Base-by-base conservation (phyloP, 2,113 vertebrate species). In the Nannospalax galili region DNA sequence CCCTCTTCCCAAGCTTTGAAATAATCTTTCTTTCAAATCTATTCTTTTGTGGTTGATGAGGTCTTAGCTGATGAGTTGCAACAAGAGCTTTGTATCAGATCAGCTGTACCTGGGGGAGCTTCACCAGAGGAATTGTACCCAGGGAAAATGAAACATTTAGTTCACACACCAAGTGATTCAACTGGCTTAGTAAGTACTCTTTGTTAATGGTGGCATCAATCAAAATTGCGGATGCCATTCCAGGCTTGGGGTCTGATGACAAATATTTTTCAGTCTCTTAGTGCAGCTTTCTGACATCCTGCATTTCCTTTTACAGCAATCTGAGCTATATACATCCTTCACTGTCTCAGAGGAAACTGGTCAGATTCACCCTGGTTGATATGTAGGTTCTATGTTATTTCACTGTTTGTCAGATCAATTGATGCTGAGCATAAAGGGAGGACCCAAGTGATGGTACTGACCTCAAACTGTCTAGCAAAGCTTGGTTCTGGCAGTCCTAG, bases 1-100 rank as follows among this genome's bases (percentile, higher is more conserved):
- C 52, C 67, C 30, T n/a, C 20, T 78, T 95, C 67, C 45, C 67
- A 96, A 92, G 73, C 67, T 92, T 84, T 87, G 88, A 95, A 72
- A 64, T 91, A 80, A 92, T 72, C 62, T 78, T 86, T 88, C 52
- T 86, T 94, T 77, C n/a, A 90, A 69, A 30, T 94, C 0, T 89
- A 95, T 96, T 62, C 65, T 10, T 26, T 52, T 28, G 24, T n/a
- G 14, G 60, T 80, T 56, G 90, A 72, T 42, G 45, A 82, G 58
- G 70, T 88, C 52, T 93, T 95, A 95, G 28, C 11, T 6, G 37
- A 72, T 56, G 35, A 92, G 2, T 82, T 92, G 14, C 1, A 89
- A 19, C 70, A 80, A 72, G 32, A 62, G 24, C 17, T 60, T 90
- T 94, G 9, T 87, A 87, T 80, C 58, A 22, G 30, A 77, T 82